Conservation (phyloP, 2,888 invertebrate genomes). For the Luperina testacea region DNA sequence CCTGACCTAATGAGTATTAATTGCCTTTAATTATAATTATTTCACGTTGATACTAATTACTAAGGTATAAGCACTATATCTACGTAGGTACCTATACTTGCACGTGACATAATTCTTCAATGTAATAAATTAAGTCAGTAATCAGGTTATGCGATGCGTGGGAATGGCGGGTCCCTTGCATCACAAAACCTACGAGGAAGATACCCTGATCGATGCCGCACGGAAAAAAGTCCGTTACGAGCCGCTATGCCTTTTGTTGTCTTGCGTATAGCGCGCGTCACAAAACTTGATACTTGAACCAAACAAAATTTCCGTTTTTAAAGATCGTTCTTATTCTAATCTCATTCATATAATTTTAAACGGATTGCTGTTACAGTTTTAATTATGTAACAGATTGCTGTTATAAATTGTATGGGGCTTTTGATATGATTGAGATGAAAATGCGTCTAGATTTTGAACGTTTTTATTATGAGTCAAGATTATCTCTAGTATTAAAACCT, state of each 20-base stretch:
- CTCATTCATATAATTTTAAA: background rate
- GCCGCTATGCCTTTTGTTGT: slow-evolving; percentile 85
- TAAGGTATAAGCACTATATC: background rate
- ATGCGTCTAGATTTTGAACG: background rate
- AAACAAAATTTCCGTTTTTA: background rate
- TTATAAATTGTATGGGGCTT: background rate
- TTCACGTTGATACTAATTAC: background rate
- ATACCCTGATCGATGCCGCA: slow-evolving; percentile 81
- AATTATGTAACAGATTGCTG: too few relatives aligned
- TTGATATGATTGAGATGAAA: background rate
- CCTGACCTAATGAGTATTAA: background rate
- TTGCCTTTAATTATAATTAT: background rate
- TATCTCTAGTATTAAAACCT: background rate
- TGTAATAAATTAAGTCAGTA: slow-evolving; percentile 54
- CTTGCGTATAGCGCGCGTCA: slow-evolving; percentile 60
- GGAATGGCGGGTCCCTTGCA: slow-evolving; percentile 76
- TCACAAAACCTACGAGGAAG: slow-evolving; percentile 80
- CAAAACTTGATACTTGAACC: slow-evolving; percentile 74
- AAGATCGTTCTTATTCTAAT: background rate
- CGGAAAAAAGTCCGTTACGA: slow-evolving; percentile 87
- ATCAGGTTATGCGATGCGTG: slow-evolving; percentile 77
- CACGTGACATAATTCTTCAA: slow-evolving; percentile 41
- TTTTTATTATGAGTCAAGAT: background rate
- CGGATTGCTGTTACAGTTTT: background rate
- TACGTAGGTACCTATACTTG: background rate